Evolutionary conservation across 2,888 invertebrate species (phyloP), one percentile per base, ranked within the genome.

Genomic region (Leptopilina syphax): DNA sequence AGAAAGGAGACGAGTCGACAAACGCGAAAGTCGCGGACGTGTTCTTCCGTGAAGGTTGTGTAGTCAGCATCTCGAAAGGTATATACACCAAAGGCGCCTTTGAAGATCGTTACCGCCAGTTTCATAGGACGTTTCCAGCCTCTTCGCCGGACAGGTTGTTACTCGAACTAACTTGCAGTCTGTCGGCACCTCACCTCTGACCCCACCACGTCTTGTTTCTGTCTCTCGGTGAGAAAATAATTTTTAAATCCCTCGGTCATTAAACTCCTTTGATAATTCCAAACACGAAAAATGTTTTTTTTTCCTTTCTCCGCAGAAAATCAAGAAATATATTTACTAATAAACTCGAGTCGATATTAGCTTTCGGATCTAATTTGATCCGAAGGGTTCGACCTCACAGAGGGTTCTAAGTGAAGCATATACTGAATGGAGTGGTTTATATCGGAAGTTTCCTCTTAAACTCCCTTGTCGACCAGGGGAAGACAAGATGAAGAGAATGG

Each of bases 21-120:
- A 73, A 60, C 27, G 57, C 73, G 73, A 57, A 34, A 60, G 73
- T 73, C 18, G 73, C 73, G 73, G 73, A 73, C 73, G 57, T 73
- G 73, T 73, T 73, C 73, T 73, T 57, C 73, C 73, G 27, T 57
- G 73, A 73, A 57, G 73, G 73, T 73, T 60, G 57, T 60, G 57
- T 60, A 73, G 73, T 41, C 73, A 73, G 73, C 57, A 73, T 73
- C 73, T 73, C 73, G 73, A 60, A 34, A 73, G 73, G 57, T 34
- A 44, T 44, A 44, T 73, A 57, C 57, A 73, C 57, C 73, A 63
- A 50, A 73, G 73, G 73, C 73, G 73, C 73, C 73, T 73, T 73
- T 73, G 73, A 73, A 73, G 54, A 60, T 73, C 73, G 73, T 73
- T 73, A 73, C 73, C 73, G 73, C 73, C 73, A 73, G 54, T 73